phyloP scores from a whole-genome alignment of 1,140 invertebrate species.

The Drosophila willistoni region DNA sequence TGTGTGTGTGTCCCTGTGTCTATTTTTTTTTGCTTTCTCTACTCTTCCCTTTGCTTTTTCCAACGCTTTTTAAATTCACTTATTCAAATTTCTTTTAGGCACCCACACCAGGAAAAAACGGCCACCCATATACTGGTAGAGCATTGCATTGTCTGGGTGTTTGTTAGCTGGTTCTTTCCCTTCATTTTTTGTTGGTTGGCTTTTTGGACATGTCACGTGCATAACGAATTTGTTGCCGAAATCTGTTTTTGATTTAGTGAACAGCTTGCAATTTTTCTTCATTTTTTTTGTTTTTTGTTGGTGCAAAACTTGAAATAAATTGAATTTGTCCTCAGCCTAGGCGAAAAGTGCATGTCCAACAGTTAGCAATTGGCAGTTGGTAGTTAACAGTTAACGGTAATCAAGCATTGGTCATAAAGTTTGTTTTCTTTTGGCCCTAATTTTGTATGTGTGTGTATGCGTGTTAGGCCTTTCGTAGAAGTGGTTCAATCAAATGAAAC shows the following conservation, averaged over 20 bases:
- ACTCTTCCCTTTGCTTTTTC: constrained; percentile 38
- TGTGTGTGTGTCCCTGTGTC: background rate
- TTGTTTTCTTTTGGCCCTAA: constrained; percentile 37
- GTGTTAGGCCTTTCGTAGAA: background rate
- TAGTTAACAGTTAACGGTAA: constrained; percentile 50
- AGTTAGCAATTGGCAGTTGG: constrained; percentile 43
- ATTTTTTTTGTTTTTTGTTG: constrained; percentile 29
- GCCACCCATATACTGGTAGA: background rate
- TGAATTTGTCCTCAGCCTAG: constrained; percentile 62
- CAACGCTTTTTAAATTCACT: constrained; percentile 81
- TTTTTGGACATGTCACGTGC: constrained; percentile 77
- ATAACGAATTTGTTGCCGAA: constrained; percentile 79
- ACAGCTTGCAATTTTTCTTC: constrained; percentile 71
- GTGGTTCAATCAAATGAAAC: constrained; percentile 63
- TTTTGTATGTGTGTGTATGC: background rate
- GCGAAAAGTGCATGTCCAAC: constrained; percentile 54
- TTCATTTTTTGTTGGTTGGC: constrained; percentile 46
- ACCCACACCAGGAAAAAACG: constrained; percentile 27
- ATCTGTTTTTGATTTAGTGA: constrained; percentile 82
- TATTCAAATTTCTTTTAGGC: constrained; percentile 79
- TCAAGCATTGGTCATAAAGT: constrained; percentile 56
- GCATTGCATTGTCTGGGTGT: constrained; percentile 45
- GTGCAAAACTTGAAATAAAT: constrained; percentile 69
- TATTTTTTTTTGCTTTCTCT: constrained; percentile 12
- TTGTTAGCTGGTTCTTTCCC: constrained; percentile 3